phyloP scores from a whole-genome alignment of 2,113 vertebrate genomes.

The Spilogale gracilis region DNA sequence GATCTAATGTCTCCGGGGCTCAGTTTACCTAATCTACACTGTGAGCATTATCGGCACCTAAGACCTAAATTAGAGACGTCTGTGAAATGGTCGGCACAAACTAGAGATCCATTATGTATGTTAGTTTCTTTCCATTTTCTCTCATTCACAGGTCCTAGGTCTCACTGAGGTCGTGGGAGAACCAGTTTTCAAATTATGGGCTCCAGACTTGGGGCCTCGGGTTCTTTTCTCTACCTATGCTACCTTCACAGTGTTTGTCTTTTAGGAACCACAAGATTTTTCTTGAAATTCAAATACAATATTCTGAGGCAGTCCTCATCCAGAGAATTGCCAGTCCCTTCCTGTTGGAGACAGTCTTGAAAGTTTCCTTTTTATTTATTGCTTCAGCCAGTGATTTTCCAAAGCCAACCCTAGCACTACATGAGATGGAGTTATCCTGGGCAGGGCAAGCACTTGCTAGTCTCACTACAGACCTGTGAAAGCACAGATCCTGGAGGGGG shows the following conservation, averaged over 20 bases:
- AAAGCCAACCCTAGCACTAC: background rate
- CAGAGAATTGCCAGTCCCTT: background rate
- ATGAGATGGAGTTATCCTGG: background rate
- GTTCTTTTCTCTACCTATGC: accelerated
- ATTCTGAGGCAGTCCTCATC: background rate
- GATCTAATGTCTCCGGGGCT: background rate
- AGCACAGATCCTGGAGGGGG: background rate
- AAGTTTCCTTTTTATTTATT: background rate
- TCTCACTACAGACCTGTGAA: background rate
- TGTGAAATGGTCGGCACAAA: no score
- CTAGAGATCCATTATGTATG: background rate
- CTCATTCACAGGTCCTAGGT: background rate
- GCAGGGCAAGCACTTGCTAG: background rate
- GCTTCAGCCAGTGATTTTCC: background rate
- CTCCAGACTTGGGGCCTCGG: background rate
- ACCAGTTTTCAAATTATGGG: background rate
- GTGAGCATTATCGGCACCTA: accelerated
- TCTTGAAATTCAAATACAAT: background rate
- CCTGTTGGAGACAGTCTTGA: background rate
- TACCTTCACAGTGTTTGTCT: background rate
- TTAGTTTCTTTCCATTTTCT: background rate
- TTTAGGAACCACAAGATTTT: background rate
- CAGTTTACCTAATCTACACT: background rate
- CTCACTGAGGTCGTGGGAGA: background rate
- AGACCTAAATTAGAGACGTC: background rate